Evolutionary conservation across 37 sponge, comb jelly and placozoan genomes (phyloP), one percentile per base, ranked within the genome.

Genomic region (Axinella damicornis): DNA sequence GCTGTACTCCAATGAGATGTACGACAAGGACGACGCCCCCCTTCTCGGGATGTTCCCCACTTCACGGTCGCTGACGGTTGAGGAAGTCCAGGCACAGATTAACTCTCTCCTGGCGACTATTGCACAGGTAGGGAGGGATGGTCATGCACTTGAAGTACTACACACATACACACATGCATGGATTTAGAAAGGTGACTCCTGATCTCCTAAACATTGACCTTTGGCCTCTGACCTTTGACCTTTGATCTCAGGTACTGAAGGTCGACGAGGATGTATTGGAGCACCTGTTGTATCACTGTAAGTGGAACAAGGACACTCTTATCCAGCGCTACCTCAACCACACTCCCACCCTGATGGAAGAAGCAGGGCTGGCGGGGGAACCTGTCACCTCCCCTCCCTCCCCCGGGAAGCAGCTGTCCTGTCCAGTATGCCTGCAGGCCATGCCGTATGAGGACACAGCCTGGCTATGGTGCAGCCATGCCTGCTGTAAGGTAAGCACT

Each of bases 271-370:
- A 80, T 36, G n/a, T 24, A 5, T 21, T 80, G 28, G 90, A 94
- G 70, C 57, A 59, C 25, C 77, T 94, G 18, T 82, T 94, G 19
- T 27, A 20, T 41, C 82, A 76, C 31, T 73, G 53, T 57, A 59
- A 83, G 22, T 94, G 95, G 95, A 87, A 87, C 53, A 74, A 87
- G 40, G 91, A 94, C 37, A n/a, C 24, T 5, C 61, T 90, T 5
- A 59, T 90, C 25, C 81, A 87, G 84, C 28, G 60, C 31, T 89
- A 78, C 71, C 77, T 89, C 53, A 39, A 73, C 22, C 24, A 72
- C 34, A 30, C 52, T 17, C 25, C 32, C 33, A 38, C 54, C 1
- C 30, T 89, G 18, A 20, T 78, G 24, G 13, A 64, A 14, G 84
- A 78, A 57, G 75, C 53, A n/a, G 90, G 90, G 2, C 56, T 89